Percentiles rank a stretch among this genome's conserved stretches.
Evolutionary conservation across 1,140 invertebrate species (phyloP).

Genomic region (Euura saliciscinereae): DNA sequence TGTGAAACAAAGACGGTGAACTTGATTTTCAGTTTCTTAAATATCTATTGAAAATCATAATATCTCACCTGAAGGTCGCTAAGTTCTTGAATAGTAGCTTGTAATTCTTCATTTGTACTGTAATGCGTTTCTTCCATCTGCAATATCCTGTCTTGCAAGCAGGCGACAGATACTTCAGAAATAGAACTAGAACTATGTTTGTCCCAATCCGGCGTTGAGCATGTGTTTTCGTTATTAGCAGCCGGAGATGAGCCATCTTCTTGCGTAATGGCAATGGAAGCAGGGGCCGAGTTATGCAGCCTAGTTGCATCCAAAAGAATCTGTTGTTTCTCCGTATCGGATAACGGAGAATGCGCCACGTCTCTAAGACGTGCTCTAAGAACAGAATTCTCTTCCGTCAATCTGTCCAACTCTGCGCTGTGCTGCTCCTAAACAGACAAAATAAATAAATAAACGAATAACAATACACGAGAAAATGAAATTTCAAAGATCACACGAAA

Average conservation of each 20-base stretch:
- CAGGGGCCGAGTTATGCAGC: slow-evolving; percentile 68
- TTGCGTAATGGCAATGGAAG: slow-evolving; percentile 63
- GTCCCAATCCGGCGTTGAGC: slow-evolving; percentile 83
- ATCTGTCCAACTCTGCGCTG: slow-evolving; percentile 67
- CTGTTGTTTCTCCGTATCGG: slow-evolving; percentile 82
- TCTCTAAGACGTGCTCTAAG: slow-evolving; percentile 75
- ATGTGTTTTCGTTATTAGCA: slow-evolving; percentile 47
- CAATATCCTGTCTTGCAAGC: slow-evolving; percentile 89
- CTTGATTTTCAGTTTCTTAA: background rate
- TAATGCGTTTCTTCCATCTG: slow-evolving; percentile 72
- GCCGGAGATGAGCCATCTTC: slow-evolving; percentile 43
- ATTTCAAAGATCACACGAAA: background rate
- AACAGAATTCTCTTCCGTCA: slow-evolving; percentile 76
- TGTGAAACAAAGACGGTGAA: background rate
- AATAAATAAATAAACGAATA: slow-evolving; percentile 10
- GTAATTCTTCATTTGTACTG: slow-evolving; percentile 93
- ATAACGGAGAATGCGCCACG: slow-evolving; percentile 77
- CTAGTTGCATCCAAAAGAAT: slow-evolving; percentile 72
- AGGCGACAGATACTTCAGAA: slow-evolving; percentile 89
- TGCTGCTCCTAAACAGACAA: slow-evolving; percentile 61
- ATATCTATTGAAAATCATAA: background rate
- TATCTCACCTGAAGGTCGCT: slow-evolving; percentile 76
- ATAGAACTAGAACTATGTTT: slow-evolving; percentile 83
- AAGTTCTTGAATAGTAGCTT: slow-evolving; percentile 91
- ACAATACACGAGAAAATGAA: slow-evolving; percentile 16